Evolutionary conservation across 2,888 invertebrate species (phyloP), one percentile per base, ranked within the genome.

Genomic region (Opisthograptis luteolata): DNA sequence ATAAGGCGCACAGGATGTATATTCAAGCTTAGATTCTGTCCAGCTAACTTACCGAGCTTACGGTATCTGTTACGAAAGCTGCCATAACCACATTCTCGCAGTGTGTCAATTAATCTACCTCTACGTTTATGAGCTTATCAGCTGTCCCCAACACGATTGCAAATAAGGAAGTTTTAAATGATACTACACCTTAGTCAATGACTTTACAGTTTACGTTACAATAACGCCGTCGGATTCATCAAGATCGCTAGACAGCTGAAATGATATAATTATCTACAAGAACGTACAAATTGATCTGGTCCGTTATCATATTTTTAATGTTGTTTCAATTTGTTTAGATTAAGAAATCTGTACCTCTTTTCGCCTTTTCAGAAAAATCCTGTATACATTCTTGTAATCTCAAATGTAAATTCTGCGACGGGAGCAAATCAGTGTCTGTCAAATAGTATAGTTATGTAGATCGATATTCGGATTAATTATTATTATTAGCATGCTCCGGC

Each of bases 361-460:
- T 28, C 5, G 8, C 28, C 12, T 14, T n/a, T n/a, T n/a, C 14
- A 2, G n/a, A 30, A 15, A 14, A 20, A 20, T 34, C 32, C 7
- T 9, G 15, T 17, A 7, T 19, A 10, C 9, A 15, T 10, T 10
- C 42, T 37, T 12, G 25, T 25, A 9, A 10, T 28, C 1, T 34
- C 45, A 62, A 44, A 44, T 24, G 20, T 28, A 43, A 44, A 35
- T 22, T 31, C 24, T 25, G 51, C 35, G 42, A 44, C 64, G 70
- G 74, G 70, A 70, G 59, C 61, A 70, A 69, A 70, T 76, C 70
- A 66, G 58, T 55, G 45, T 43, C 42, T 59, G 60, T 59, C 65
- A 62, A 73, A 70, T 68, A 73, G 68, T n/a, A n/a, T n/a, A n/a
- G n/a, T n/a, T n/a, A 66, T 68, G 63, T 53, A 50, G 58, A 56